Base-by-base conservation (phyloP, 2,113 vertebrate genomes). In the Regulus satrapa region DNA sequence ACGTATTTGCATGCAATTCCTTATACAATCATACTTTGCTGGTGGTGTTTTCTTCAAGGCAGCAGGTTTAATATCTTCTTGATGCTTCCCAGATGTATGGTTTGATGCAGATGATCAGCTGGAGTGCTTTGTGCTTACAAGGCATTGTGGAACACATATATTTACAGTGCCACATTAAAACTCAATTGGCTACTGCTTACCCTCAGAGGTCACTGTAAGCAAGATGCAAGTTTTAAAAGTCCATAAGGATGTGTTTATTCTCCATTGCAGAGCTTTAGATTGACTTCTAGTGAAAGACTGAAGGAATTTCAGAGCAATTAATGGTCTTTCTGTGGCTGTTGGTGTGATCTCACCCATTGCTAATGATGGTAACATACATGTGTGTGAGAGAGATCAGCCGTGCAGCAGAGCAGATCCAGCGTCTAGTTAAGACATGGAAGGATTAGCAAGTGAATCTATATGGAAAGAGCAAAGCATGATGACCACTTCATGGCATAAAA, bases 231-330 rank as follows among this genome's bases (percentile, higher is more conserved):
- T 59, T 73, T 95, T 46, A 77, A 81, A 89, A 94, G 83, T 58
- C 12, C 73, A 49, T 95, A 76, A 96, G 64, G 52, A 86, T 68
- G 63, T 84, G 40, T 91, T 97, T 96, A 90, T 81, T 68, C 59
- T 90, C 85, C 63, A 85, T 76, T 74, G 58, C 9, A 14, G 76
- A 96, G 51, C 10, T 80, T 94, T 92, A 96, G 38, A 51, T 63
- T 0, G 4, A 79, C 21, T 89, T 54, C 43, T 90, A 94, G 80
- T 82, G 51, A 95, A 96, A 95, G 72, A 95, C 88, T 96, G 91
- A 97, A 96, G 72, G 61, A 91, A 97, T 96, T 96, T 80, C 61
- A 54, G 36, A 43, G 51, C 92, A 96, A 97, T 95, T 96, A 97
- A 97, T 78, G 88, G 61, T 31, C 52, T 97, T 97, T 86, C 89